Percentiles rank a stretch among this genome's conserved stretches.
Conservation (phyloP, 2,888 invertebrate genomes). For the Rotaria macrura region DNA sequence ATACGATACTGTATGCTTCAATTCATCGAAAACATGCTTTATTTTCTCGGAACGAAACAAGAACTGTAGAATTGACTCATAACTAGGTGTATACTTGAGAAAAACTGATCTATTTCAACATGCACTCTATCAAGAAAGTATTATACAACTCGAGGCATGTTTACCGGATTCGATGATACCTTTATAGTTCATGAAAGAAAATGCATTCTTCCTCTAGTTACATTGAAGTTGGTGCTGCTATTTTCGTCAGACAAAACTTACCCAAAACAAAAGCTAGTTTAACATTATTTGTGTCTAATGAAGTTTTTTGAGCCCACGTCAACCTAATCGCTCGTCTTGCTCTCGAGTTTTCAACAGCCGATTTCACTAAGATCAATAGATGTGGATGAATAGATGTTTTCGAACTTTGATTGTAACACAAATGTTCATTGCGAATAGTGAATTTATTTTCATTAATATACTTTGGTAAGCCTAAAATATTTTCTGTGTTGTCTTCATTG, state of each 20-base stretch:
- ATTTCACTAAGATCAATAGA: constrained; percentile 24
- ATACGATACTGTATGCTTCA: no score
- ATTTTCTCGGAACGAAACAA: no score
- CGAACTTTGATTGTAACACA: not conserved
- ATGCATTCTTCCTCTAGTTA: no score
- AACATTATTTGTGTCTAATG: not conserved
- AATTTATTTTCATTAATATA: not conserved
- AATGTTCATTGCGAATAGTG: not conserved
- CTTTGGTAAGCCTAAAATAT: not conserved
- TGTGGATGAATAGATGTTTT: not conserved
- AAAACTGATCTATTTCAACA: no score
- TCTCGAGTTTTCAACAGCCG: constrained; percentile 22
- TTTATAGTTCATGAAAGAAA: no score
- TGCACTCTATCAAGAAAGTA: no score
- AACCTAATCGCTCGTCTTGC: constrained; percentile 25
- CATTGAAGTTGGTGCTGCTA: no score
- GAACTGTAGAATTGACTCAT: no score
- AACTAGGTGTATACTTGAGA: no score
- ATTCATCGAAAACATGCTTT: no score
- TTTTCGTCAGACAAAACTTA: not conserved
- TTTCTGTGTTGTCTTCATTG: not conserved
- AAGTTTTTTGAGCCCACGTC: constrained; percentile 29
- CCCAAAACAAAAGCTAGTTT: not conserved
- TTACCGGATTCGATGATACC: no score
- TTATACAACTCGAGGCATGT: no score